These are phyloP conservation scores for Diogma glabrata DNA, from an alignment of 2,888 invertebrate species.

Conservation along the genomic window DNA sequence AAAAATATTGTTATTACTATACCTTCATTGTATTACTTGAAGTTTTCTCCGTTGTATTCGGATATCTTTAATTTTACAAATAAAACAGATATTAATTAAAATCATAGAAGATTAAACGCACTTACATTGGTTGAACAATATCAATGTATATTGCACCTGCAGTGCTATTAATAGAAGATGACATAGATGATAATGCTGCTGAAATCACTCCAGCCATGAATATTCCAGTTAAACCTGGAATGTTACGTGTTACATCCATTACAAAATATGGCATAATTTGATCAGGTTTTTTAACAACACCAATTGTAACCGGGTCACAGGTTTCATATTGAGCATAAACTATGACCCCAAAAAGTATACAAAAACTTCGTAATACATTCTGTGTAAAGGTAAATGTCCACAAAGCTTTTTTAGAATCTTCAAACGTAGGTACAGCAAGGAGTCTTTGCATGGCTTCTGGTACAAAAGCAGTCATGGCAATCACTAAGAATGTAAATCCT, in stretches of 20 bases:
- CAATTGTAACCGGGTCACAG: constrained; percentile 50
- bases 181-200: constrained; percentile 57
- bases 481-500: constrained; percentile 40
- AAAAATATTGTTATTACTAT: no score
- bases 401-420: constrained; percentile 34
- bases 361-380: constrained; percentile 43
- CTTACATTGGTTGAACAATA: constrained; percentile 37
- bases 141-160: constrained; percentile 55
- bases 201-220: constrained; percentile 65
- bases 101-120: neutral
- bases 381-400: constrained; percentile 36
- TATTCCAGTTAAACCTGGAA: constrained; percentile 60
- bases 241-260: constrained; percentile 50
- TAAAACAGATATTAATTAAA: neutral
- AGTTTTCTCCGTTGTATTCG: constrained; percentile 28
- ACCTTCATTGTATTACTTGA: constrained; percentile 26
- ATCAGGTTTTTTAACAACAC: constrained; percentile 43
- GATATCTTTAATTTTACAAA: constrained; percentile 29
- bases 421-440: constrained; percentile 44
- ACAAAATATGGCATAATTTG: constrained; percentile 60
- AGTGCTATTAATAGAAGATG: constrained; percentile 49
- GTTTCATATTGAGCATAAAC: constrained; percentile 27
- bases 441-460: constrained; percentile 50
- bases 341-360: constrained; percentile 47
- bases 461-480: constrained; percentile 43